Conservation (phyloP, 1,140 invertebrate species). For the Drosophila mojavensis region DNA sequence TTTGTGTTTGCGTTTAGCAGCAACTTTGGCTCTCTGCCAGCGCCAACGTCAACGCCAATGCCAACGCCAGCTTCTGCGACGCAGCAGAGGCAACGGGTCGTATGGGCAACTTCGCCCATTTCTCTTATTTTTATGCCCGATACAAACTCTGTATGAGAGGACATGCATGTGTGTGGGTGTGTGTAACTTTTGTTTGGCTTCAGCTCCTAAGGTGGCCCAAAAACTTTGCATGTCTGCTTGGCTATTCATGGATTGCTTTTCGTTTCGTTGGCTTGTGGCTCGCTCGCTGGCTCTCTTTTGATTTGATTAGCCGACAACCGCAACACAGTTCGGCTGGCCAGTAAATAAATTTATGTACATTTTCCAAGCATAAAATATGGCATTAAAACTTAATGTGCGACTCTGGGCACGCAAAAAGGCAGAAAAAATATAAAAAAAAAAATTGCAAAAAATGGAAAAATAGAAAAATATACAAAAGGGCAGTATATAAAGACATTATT, state of each 20-base stretch:
- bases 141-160: constrained; percentile 20
- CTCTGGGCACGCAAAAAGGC: constrained; percentile 55
- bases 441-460: background rate
- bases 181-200: constrained; percentile 23
- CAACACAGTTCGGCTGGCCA: constrained; percentile 30
- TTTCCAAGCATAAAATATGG: constrained; percentile 77
- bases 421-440: constrained; percentile 15
- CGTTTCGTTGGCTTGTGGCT: constrained; percentile 23
- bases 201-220: constrained; percentile 34
- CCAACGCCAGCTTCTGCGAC: constrained; percentile 19
- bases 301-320: constrained; percentile 68
- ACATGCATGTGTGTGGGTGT: constrained; percentile 10
- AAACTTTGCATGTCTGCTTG: constrained; percentile 73
- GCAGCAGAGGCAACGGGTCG: constrained; percentile 39
- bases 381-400: constrained; percentile 79
- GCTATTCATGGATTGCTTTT: constrained; percentile 55
- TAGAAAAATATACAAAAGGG: constrained; percentile 1
- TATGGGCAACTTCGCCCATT: constrained; percentile 52
- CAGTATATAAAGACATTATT: constrained; percentile 62
- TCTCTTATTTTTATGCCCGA: constrained; percentile 48
- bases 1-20: constrained; percentile 33
- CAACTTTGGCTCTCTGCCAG: constrained; percentile 57
- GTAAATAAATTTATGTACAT: constrained; percentile 77
- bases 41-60: background rate
- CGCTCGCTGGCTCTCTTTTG: constrained; percentile 44